Base-by-base conservation (phyloP, 2,113 vertebrate genomes). In the Danionella cerebrum region DNA sequence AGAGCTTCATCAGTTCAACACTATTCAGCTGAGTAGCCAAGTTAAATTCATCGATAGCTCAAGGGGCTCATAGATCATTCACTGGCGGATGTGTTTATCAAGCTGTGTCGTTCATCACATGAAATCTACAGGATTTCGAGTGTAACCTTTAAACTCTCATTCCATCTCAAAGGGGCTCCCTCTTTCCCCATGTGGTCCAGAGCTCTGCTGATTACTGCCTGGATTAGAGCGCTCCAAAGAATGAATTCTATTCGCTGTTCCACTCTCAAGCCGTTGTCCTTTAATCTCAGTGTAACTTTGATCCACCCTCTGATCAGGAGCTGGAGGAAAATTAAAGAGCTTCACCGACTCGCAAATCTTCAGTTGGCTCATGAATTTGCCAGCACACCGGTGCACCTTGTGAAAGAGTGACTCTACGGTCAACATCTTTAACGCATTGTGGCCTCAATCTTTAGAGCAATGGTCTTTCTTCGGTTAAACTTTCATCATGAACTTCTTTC, bases 241-340 rank as follows among this genome's bases (percentile, higher is more conserved):
- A 71, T 44, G 44, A 48, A 51, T 60, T 70, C 19, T 18, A 45
- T 41, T 54, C 54, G 45, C 67, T 54, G 65, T 80, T 53, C 52
- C 29, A 18, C 72, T 50, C 65, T 72, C 69, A 62, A 39, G 55
- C 72, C 76, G 36, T 47, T 62, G 67, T 80, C 78, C 80, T 86
- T 86, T 84, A 83, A 86, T 87, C 83, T 83, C 69, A 60, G 78
- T 73, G 78, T 69, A 85, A 80, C 82, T 87, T 85, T 88, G 85
- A 89, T 88, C 83, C 79, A 67, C 84, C 82, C 74, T 64, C 74
- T 81, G 75, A 80, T 83, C 59, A 50, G 64, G 65, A 72, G 65
- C 67, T 67, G 45, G 39, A 62, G 67, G 67, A 42, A 78, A 85
- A 85, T 83, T 73, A 84, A 80, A 86, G 72, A 53, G 73, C 79